Base-by-base conservation (phyloP, 2,797 vertebrate species). In the Podarcis lilfordi region DNA sequence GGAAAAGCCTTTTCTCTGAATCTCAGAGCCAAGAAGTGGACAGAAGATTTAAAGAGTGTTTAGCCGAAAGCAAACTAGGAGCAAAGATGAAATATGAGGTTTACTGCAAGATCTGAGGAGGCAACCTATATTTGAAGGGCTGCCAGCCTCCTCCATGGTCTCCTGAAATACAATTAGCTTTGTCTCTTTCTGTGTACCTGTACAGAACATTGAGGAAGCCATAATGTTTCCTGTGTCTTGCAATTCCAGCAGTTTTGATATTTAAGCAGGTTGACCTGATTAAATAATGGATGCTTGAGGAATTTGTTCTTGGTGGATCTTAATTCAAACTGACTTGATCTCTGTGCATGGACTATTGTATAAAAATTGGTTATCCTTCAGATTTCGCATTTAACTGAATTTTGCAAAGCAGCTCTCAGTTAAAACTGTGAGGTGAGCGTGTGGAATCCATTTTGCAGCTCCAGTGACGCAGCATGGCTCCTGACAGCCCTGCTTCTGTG, bases 11-110 rank as follows among this genome's bases (percentile, higher is more conserved):
- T 77, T 97, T 98, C 77, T 96, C 86, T 27, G 92, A 96, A 72
- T 93, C 96, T 71, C 97, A 98, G 93, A 98, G 93, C 88, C 77
- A 74, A 82, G 94, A 96, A 94, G 97, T 98, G 97, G 97, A 98
- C 74, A 90, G 95, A 76, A 96, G 93, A 91, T 98, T 98, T 95
- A 89, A 94, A 80, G 92, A 94, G 29, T 92, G 88, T 74, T 94
- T 98, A 91, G 95, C 92, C n/a, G 96, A 95, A 91, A 98, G 97
- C 45, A 93, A 91, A 13, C 84, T 98, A 13, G 97, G 96, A 87
- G 89, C 72, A 8, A 96, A 95, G 85, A 50, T 98, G 68, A 96
- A 97, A 86, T 98, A 98, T 92, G 90, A 97, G 0, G 75, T 59
- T 1, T 86, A 97, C 89, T 98, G 97, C 93, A 93, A 96, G 50